Evolutionary conservation across 2,797 vertebrate species (phyloP), one percentile per base, ranked within the genome.

Genomic region (Tokudaia tokunoshimensis): DNA sequence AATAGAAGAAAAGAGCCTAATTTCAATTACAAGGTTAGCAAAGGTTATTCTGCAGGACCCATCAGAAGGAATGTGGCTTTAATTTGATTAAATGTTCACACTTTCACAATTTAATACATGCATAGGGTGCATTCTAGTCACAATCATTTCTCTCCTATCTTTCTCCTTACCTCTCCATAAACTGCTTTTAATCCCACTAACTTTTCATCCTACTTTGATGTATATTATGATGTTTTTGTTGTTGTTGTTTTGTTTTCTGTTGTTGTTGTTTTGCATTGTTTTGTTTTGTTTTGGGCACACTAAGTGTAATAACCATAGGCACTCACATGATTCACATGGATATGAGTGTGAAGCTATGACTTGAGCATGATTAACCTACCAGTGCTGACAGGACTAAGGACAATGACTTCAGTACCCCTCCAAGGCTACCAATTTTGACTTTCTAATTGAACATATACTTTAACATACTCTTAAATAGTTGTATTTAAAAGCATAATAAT

Each of bases 361-460:
- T 47, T 44, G 59, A 84, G 19, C 31, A 37, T 20, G 37, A 84
- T 3, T 15, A 26, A 15, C 22, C 44, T 70, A 10, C 61, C 22
- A 55, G 12, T 50, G 41, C 10, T 31, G 20, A 13, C 9, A 34
- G 15, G 0, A 47, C 41, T 34, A 17, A 65, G 31, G 1, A 10
- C 26, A 41, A 6, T 29, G 9, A 4, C 9, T 37, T n/a, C 22
- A 55, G 13, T 52, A 37, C 22, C 3, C 8, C 22, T 37, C 34
- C 34, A 9, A 24, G 52, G 14, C 34, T 13, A 37, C 8, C 17
- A 19, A 87, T 22, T 55, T 55, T 55, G 22, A 37, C 31, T 70
- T 52, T 1, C 44, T 70, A 70, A n/a, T 10, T n/a, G 2, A n/a
- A n/a, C 0, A 11, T 55, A 8, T 4, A 55, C 8, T 37, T 2